These are phyloP conservation scores for Druceiella hillmani DNA, from an alignment of 2,888 invertebrate genomes.

Conservation along the genomic window DNA sequence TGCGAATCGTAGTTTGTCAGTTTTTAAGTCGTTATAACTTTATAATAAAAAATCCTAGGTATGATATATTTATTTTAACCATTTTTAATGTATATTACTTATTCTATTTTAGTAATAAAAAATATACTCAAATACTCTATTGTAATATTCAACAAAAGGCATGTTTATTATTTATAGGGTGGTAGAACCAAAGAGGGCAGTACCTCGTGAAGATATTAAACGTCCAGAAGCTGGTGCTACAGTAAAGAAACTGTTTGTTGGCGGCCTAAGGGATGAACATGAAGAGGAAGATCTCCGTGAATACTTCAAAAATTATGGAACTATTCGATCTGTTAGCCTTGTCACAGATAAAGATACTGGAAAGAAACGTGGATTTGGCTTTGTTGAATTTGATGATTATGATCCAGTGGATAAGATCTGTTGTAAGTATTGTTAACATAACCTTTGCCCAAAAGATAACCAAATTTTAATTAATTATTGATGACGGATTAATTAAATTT, in stretches of 20 bases:
- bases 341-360: slow-evolving; percentile 91
- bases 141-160: too few relatives aligned
- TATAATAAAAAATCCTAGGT: too few relatives aligned
- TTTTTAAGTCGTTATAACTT: too few relatives aligned
- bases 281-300: slow-evolving; percentile 84
- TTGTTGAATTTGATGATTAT: slow-evolving; percentile 95
- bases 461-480: too few relatives aligned
- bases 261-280: slow-evolving; percentile 88
- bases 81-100: too few relatives aligned
- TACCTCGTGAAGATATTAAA: slow-evolving; percentile 87
- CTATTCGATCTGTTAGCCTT: slow-evolving; percentile 75
- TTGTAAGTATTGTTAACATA: too few relatives aligned
- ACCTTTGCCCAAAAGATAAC: too few relatives aligned
- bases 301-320: slow-evolving; percentile 78
- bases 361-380: slow-evolving; percentile 93
- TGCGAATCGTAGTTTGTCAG: too few relatives aligned
- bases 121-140: too few relatives aligned
- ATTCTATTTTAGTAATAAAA: too few relatives aligned
- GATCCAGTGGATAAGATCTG: slow-evolving; percentile 96
- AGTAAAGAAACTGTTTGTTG: slow-evolving; percentile 92
- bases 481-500: too few relatives aligned
- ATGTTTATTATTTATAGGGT: slow-evolving; percentile 56
- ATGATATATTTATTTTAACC: too few relatives aligned
- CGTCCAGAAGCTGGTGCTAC: slow-evolving; percentile 90
- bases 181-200: slow-evolving; percentile 96